Evolutionary conservation across 1,140 invertebrate species (phyloP), one percentile per base, ranked within the genome.

Genomic region (Neomicropteryx cornuta): DNA sequence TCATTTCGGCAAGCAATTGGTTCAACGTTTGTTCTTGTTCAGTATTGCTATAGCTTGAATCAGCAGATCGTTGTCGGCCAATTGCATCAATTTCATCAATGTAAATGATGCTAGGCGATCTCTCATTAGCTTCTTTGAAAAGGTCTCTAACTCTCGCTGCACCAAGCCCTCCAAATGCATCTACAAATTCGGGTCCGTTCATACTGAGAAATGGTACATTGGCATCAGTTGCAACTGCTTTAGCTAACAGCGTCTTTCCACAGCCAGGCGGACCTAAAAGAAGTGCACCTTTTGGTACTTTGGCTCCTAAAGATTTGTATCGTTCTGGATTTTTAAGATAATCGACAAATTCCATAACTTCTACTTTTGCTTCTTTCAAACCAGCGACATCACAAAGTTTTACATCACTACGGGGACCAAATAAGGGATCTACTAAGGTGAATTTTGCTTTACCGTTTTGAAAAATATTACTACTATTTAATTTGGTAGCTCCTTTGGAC

Each of bases 61-160:
- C 62, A 52, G 87, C 85, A 18, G 79, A n/a, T n/a, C n/a, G n/a
- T n/a, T n/a, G n/a, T n/a, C n/a, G 70, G 2, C 92, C 92, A 47
- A 96, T 86, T 1, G 91, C 88, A 67, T 96, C 92, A 48, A 96
- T 92, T 66, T 96, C 92, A 65, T 96, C 92, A 44, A 96, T 91
- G 53, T 94, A 96, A 41, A 96, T 82, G 37, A 96, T 96, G 62
- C 89, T 92, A 0, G 92, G 92, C 3, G 87, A 70, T 46, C 79
- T 60, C 51, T 88, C 85, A 46, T 79, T 76, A 0, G 83, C 93
- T 60, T 92, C 84, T 58, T 85, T 82, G 53, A 96, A 96, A 22
- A 96, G 65, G 66, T 87, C 77, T 34, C 91, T 61, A 5, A 96
- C 86, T 53, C 90, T 71, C 4, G 87, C 83, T 10, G 91, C 91